These are phyloP conservation scores for Cliona cf. orientalis DNA, from an alignment of 37 sponge, comb jelly and placozoan genomes.

Conservation along the genomic window DNA sequence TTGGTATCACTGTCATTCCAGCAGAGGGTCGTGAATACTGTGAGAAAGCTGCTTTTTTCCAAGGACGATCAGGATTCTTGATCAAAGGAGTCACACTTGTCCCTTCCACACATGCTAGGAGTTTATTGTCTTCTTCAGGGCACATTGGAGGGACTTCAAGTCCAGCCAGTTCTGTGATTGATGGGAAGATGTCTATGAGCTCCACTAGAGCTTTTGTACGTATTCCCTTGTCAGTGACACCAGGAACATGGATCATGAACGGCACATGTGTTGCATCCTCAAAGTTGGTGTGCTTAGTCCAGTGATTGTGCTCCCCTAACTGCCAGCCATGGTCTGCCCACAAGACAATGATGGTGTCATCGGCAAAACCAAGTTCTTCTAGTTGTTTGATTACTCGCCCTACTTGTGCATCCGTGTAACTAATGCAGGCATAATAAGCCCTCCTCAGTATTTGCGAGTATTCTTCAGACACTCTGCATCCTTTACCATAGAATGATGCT, in stretches of 20 bases:
- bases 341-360: constrained; percentile 41
- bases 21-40: constrained; percentile 29
- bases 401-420: constrained; percentile 42
- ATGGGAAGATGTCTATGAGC: constrained; percentile 48
- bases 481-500: constrained; percentile 6
- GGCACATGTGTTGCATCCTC: constrained; percentile 39
- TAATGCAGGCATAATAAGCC: constrained; percentile 45
- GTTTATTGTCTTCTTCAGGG: constrained; percentile 19
- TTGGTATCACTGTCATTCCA: constrained; percentile 9
- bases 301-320: constrained; percentile 28
- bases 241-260: constrained; percentile 31
- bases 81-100: constrained; percentile 22
- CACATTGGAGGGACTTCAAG: constrained; percentile 13
- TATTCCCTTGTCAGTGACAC: constrained; percentile 10
- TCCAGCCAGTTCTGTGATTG: constrained; percentile 32
- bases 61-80: constrained; percentile 13
- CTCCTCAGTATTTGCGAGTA: neutral
- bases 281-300: constrained; percentile 36
- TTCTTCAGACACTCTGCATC: constrained; percentile 4
- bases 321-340: constrained; percentile 55
- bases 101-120: constrained; percentile 29
- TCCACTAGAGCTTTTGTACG: constrained; percentile 17
- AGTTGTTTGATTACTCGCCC: constrained; percentile 27
- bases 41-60: constrained; percentile 54
- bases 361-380: constrained; percentile 12